phyloP scores from a whole-genome alignment of 1,140 invertebrate species.

The Phocides pigmalion region DNA sequence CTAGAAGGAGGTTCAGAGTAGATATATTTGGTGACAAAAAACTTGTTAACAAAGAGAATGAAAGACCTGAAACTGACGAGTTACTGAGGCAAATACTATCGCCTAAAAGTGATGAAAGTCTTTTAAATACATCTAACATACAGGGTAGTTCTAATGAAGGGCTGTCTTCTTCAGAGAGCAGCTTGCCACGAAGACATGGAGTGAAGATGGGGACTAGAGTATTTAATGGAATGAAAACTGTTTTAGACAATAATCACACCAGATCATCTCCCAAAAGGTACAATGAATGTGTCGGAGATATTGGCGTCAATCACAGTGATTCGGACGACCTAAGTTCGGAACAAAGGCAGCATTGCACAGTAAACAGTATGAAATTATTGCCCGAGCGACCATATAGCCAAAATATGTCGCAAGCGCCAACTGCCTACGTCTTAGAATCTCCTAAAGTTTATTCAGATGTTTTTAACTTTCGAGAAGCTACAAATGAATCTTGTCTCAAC shows the following conservation, averaged over 20 bases:
- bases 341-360: slow-evolving; percentile 66
- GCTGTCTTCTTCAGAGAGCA: slow-evolving; percentile 80
- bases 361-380: slow-evolving; percentile 80
- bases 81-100: slow-evolving; percentile 63
- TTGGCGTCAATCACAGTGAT: slow-evolving; percentile 75
- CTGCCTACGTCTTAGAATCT: slow-evolving; percentile 77
- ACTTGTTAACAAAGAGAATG: slow-evolving; percentile 88
- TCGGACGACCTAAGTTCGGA: slow-evolving; percentile 75
- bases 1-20: slow-evolving; percentile 68
- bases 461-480: slow-evolving; percentile 70
- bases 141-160: slow-evolving; percentile 70
- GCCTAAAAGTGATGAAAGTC: slow-evolving; percentile 71
- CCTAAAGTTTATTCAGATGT: slow-evolving; percentile 76
- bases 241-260: slow-evolving; percentile 46
- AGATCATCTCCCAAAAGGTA: slow-evolving; percentile 51
- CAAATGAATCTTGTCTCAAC: slow-evolving; percentile 84
- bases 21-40: slow-evolving; percentile 83
- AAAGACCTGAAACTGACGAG: slow-evolving; percentile 84
- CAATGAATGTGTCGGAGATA: slow-evolving; percentile 59
- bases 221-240: slow-evolving; percentile 81
- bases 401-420: slow-evolving; percentile 55
- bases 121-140: slow-evolving; percentile 58
- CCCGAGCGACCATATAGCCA: slow-evolving; percentile 76
- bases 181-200: slow-evolving; percentile 85
- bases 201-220: slow-evolving; percentile 90